These are phyloP conservation scores for Andrena praecox DNA, from an alignment of 2,888 invertebrate genomes.

Conservation along the genomic window DNA sequence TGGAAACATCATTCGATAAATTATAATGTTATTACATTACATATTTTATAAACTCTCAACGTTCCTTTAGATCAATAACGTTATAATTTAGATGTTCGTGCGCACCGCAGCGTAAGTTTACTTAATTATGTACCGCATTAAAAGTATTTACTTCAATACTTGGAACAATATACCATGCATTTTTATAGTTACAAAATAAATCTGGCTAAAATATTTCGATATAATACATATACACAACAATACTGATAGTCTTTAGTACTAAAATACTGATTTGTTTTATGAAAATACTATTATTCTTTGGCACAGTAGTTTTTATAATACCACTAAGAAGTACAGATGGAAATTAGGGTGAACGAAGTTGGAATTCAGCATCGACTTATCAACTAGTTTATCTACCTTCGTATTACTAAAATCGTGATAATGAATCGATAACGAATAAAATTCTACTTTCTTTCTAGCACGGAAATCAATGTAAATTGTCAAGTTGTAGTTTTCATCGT, in stretches of 20 bases:
- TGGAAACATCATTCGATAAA: constrained; percentile 25
- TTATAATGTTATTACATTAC: neutral
- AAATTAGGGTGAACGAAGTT: constrained; percentile 3
- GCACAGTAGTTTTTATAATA: constrained; percentile 49
- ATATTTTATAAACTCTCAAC: constrained; percentile 48
- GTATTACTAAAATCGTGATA: neutral
- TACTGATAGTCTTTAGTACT: constrained; percentile 34
- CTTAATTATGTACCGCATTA: constrained; percentile 21
- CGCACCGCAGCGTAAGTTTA: constrained; percentile 12
- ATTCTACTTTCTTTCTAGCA: constrained; percentile 26
- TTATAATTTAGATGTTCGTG: constrained; percentile 26
- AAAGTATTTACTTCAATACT: constrained; percentile 35
- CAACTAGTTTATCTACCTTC: constrained; percentile 4
- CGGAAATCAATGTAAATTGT: constrained; percentile 26
- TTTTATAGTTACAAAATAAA: constrained; percentile 49
- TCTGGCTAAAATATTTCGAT: constrained; percentile 26
- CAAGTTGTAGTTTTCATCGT: constrained; percentile 15
- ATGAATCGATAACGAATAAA: constrained; percentile 1
- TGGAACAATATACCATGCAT: constrained; percentile 49
- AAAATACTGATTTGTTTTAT: constrained; percentile 43
- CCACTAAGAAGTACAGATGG: neutral
- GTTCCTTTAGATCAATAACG: constrained; percentile 35
- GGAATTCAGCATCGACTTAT: constrained; percentile 11
- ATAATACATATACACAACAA: constrained; percentile 39
- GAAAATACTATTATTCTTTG: constrained; percentile 58